Conservation (phyloP, 1,140 invertebrate genomes). For the Platorchestia sp. region DNA sequence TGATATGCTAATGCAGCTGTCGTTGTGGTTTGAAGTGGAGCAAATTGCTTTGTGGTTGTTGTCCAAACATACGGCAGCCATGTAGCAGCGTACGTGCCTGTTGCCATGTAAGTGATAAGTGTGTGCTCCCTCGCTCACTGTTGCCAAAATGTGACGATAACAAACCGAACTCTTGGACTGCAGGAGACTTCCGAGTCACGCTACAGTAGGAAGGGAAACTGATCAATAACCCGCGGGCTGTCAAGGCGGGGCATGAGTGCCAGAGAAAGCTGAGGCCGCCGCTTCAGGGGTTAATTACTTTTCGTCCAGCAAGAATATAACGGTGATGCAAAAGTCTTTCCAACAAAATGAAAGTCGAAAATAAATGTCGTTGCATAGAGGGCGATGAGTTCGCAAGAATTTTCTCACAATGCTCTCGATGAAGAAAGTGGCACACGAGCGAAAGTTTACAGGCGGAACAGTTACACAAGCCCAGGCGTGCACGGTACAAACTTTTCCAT, state of each 20-base stretch:
- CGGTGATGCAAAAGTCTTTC: slow-evolving; percentile 50
- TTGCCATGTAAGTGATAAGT: slow-evolving; percentile 11
- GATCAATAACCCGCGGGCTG: neutral
- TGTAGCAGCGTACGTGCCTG: neutral
- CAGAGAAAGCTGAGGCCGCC: slow-evolving; percentile 42
- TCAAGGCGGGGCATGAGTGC: neutral
- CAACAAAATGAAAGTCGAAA: slow-evolving; percentile 42
- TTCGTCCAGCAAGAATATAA: slow-evolving; percentile 3
- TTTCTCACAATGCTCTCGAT: neutral
- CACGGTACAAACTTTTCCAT: neutral
- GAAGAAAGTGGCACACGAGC: slow-evolving; percentile 51
- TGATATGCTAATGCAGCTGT: neutral
- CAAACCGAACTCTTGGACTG: neutral
- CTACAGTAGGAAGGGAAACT: slow-evolving; percentile 36
- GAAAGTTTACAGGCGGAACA: slow-evolving; percentile 40
- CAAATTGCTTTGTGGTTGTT: neutral
- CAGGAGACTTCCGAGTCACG: neutral
- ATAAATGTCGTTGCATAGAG: slow-evolving; percentile 35
- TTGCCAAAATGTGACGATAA: neutral
- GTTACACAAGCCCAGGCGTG: slow-evolving; percentile 37
- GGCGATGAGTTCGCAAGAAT: slow-evolving; percentile 39
- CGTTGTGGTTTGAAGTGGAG: neutral
- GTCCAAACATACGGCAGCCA: neutral
- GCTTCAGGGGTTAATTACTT: slow-evolving; percentile 14
- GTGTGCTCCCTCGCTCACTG: neutral